A percentile compares a stretch with the other conserved stretches of the same genome.
Conservation (phyloP, 2,888 invertebrate genomes). For the Seladonia tumulorum region DNA sequence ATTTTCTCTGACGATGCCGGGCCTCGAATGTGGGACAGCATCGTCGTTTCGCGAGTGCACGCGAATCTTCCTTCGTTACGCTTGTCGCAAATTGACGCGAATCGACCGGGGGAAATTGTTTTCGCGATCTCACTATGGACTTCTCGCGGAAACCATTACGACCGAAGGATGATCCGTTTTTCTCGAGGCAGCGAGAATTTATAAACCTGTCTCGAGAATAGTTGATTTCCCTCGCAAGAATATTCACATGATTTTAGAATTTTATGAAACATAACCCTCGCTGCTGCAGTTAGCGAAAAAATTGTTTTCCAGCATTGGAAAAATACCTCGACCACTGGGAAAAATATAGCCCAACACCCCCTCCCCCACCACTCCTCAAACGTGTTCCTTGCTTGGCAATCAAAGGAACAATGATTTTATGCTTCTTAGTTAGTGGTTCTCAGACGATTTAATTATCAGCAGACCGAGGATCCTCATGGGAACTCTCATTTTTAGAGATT, state of each 20-base stretch:
- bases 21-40: background rate
- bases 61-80: background rate
- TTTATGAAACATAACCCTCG: background rate
- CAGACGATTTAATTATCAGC: background rate
- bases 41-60: background rate
- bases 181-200: background rate
- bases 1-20: conserved; percentile 50
- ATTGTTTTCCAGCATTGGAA: background rate
- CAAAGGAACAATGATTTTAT: background rate
- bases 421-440: background rate
- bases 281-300: background rate
- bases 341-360: background rate
- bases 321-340: background rate
- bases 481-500: background rate
- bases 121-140: conserved; percentile 2
- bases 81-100: background rate
- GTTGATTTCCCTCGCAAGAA: background rate
- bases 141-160: background rate
- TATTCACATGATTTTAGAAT: background rate
- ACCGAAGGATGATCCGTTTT: background rate
- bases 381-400: background rate
- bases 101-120: conserved; percentile 11
- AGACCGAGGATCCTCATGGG: background rate
- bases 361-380: background rate
- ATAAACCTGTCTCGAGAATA: background rate